phyloP scores from a whole-genome alignment of 2,113 vertebrate species.

The Heterocephalus glaber region DNA sequence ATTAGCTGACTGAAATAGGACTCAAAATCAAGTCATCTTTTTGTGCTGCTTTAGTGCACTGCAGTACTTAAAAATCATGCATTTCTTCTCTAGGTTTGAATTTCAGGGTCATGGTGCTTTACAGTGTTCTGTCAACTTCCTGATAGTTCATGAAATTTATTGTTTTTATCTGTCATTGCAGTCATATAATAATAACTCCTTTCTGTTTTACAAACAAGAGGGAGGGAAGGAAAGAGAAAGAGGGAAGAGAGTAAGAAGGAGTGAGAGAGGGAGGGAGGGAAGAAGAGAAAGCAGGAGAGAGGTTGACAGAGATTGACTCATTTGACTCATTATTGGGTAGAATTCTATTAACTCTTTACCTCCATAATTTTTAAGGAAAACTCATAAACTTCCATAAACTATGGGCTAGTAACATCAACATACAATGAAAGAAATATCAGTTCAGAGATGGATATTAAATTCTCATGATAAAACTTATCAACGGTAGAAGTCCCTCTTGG shows the following conservation, averaged over 20 bases:
- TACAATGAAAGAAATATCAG: background rate
- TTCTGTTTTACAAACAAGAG: background rate
- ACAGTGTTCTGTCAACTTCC: background rate
- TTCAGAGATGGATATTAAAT: background rate
- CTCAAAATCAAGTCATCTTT: background rate
- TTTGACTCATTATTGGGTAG: background rate
- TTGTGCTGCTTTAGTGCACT: background rate
- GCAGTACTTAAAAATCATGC: background rate
- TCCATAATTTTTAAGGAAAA: background rate
- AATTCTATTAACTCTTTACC: background rate
- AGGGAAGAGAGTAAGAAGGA: background rate
- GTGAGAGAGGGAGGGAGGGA: background rate
- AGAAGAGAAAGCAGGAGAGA: background rate
- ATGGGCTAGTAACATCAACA: background rate
- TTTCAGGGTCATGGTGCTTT: background rate
- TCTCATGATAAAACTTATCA: background rate
- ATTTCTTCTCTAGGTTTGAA: background rate
- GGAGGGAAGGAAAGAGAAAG: background rate
- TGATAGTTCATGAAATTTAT: background rate
- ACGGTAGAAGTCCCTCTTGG: background rate
- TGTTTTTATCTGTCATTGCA: background rate
- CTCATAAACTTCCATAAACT: background rate
- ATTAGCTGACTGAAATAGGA: background rate
- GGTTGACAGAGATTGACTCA: background rate
- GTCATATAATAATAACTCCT: background rate